Base-by-base conservation (phyloP, 2,113 vertebrate genomes). In the Corydoras sp. region DNA sequence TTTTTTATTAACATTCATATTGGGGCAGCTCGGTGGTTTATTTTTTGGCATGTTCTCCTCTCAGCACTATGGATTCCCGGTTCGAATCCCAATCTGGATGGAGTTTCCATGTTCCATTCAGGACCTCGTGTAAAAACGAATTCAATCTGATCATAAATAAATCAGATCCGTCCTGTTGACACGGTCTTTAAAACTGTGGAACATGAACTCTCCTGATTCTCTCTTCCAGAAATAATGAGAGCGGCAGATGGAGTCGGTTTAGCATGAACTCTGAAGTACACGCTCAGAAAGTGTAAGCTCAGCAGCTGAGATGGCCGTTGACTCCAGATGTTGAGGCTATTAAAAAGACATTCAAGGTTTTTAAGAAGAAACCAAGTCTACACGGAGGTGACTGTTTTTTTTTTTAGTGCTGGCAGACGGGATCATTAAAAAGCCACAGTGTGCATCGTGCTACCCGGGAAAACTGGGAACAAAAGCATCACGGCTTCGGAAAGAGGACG, bases 301-400 rank as follows among this genome's bases (percentile, higher is more conserved):
- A 82, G 83, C 82, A 85, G 77, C 82, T 80, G 68, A 66, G 68
- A 73, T 74, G 55, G 75, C 72, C 77, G 85, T 84, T 83, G 85
- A 77, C 82, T 88, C 83, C 85, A 86, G 84, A 84, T 86, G 84
- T 84, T 87, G 81, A 64, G 79, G 79, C 82, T 83, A 85, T 88
- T 88, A 86, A 86, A 86, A 84, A 85, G 82, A 86, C 85, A 88
- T 85, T 79, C 83, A 71, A 77, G 32, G 56, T 43, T 43, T 43
- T 43, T 43, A 82, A 84, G 87, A 83, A 14, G 48, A 81, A 69
- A 77, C 78, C 64, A 81, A 72, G 76, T 70, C 55, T 49, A 74
- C 18, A 24, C 18, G 18, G 18, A 80, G 74, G 77, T 79, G 74
- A 76, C 58, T 82, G 18, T 24, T 24, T 24, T 24, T 24, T 51